Base-by-base conservation (phyloP, 2,888 invertebrate genomes). In the Acrobasis repandana region DNA sequence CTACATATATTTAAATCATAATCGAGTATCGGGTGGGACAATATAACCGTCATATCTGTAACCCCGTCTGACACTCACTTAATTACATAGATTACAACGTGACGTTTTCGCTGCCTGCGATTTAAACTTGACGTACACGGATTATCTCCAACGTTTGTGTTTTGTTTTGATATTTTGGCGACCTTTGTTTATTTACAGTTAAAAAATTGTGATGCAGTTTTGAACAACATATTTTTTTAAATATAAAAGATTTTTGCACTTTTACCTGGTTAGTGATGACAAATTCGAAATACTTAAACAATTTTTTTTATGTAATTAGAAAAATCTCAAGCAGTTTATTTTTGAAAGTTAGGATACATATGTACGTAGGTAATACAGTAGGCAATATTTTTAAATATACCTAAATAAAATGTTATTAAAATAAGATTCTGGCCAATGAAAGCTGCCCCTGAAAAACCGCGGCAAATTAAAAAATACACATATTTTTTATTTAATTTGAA, bases 51-150 rank as follows among this genome's bases (percentile, higher is more conserved):
- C 75, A 70, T 70, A 70, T 66, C 63, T 65, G 70, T 79, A 88
- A 76, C 79, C 83, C 82, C 67, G 72, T 74, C 79, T 86, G 91
- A 89, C 91, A 81, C 80, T 86, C 85, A 92, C 89, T 90, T 92
- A 91, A 92, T 92, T 91, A 90, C 89, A 72, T 83, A 90, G 91
- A 92, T 92, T 90, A 90, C 84, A 88, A 88, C 81, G 85, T 90
- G 91, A 90, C 91, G 84, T 85, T 90, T 87, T 88, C 83, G 82
- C 83, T 78, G 77, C 68, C 74, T 74, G 79, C 84, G 83, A 83
- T 87, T 86, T 85, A 84, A 86, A 88, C 82, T 82, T 85, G 87
- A 88, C 80, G 82, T 85, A 77, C 81, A 78, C 74, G 89, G 90
- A 89, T 91, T 90, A 88, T 70, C 68, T 75, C 36, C 18, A 34